Conservation (phyloP, 2,888 invertebrate genomes). For the Acronicta leporina region DNA sequence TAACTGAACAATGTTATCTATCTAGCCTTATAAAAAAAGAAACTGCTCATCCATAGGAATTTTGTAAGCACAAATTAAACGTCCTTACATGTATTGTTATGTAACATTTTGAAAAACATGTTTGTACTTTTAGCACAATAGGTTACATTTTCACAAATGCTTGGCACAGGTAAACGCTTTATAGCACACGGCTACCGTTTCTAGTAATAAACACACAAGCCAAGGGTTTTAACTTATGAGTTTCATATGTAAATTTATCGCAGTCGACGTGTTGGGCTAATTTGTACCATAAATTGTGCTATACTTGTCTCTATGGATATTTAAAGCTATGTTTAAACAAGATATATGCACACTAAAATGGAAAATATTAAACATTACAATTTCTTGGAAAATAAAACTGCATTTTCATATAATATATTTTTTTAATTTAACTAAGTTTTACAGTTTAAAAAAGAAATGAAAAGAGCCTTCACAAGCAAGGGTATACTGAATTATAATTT, state of each 20-base stretch:
- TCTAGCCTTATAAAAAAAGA: too few species aligned
- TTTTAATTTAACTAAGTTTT: not conserved
- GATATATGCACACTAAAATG: constrained; percentile 65
- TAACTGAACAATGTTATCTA: too few species aligned
- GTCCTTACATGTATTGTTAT: too few species aligned
- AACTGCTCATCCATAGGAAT: too few species aligned
- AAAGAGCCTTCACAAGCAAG: too few species aligned
- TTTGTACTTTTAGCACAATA: constrained; percentile 32
- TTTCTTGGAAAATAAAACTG: constrained; percentile 3
- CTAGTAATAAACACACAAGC: constrained; percentile 64
- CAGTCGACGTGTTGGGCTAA: constrained; percentile 82
- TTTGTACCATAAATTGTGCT: constrained; percentile 83
- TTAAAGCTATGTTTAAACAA: constrained; percentile 69
- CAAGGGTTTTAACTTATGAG: constrained; percentile 82
- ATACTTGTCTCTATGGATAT: constrained; percentile 78
- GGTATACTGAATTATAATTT: too few species aligned
- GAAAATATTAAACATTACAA: constrained; percentile 15
- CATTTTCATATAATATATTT: not conserved
- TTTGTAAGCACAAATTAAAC: too few species aligned
- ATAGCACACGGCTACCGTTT: constrained; percentile 53
- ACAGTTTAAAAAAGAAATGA: too few species aligned
- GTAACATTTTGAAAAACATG: not conserved
- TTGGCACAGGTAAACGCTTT: constrained; percentile 48
- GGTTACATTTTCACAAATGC: constrained; percentile 40
- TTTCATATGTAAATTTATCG: constrained; percentile 87